Base-by-base conservation (phyloP, 2,888 invertebrate genomes). In the Agriopis aurantiaria region DNA sequence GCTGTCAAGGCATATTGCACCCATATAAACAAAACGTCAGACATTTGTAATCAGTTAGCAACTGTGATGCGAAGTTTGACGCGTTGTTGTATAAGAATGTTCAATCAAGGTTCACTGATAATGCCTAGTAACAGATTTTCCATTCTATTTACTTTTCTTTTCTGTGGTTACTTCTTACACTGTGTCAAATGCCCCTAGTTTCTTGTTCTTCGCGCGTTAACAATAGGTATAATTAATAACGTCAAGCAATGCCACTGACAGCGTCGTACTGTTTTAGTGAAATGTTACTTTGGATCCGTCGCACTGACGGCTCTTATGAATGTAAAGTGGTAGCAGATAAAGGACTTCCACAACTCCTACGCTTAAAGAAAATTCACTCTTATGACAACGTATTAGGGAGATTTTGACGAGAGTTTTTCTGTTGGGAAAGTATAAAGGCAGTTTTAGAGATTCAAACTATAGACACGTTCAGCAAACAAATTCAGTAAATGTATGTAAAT, bases 381-480 rank as follows among this genome's bases (percentile, higher is more conserved):
- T 72, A 65, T 45, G 5, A 41, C 45, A n/a, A 52, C 4, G 58
- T 8, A 1, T 9, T 65, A 62, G 10, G 12, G 58, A 51, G 9
- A 40, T 17, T 52, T 52, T n/a, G 12, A 52, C 4, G 17, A 0
- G 2, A 9, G 14, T 45, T 60, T 51, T 60, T 55, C 53, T 5
- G 64, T 68, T 43, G 12, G 4, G 12, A 23, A 14, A 8, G 46
- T 17, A 48, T 53, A 69, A 62, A 72, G 52, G 51, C 65, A 64
- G 62, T 68, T 59, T 60, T 51, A 73, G 69, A 73, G 69, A 73
- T 74, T 68, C 61, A 64, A 62, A 52, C 63, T 73, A 62, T 70
- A 73, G 69, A 70, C 75, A 74, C 73, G 74, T 73, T 68, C 74
- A 61, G 68, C 41, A 72, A 72, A 77, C 75, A 77, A 75, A 73